Conservation (phyloP, 2,113 vertebrate species). For the Chloroceryle aenea region DNA sequence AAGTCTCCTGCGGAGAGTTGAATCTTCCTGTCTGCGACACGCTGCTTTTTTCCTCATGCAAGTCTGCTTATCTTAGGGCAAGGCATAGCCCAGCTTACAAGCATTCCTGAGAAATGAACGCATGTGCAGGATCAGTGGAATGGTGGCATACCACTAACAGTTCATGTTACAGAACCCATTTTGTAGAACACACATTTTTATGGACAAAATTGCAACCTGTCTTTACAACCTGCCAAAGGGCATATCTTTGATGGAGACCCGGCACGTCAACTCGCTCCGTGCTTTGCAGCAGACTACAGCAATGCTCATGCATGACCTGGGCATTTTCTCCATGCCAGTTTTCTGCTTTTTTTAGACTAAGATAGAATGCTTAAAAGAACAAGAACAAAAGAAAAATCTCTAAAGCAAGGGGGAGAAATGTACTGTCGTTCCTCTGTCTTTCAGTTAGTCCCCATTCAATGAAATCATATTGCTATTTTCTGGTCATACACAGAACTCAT, state of each 20-base stretch:
- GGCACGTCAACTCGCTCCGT: not conserved
- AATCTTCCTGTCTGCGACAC: not conserved
- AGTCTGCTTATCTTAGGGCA: slow-evolving; percentile 61
- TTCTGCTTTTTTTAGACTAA: not conserved
- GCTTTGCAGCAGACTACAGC: not conserved
- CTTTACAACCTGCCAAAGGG: slow-evolving; percentile 33
- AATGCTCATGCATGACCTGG: not conserved
- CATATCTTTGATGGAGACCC: not conserved
- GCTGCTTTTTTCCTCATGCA: not conserved
- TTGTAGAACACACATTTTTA: slow-evolving; percentile 43
- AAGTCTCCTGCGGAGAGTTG: not conserved
- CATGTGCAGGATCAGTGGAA: slow-evolving; percentile 63
- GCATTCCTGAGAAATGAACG: slow-evolving; percentile 71
- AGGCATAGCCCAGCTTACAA: slow-evolving; percentile 45
- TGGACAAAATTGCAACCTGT: slow-evolving; percentile 39
- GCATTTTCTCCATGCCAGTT: not conserved
- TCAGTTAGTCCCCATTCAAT: not conserved
- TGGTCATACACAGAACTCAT: not conserved
- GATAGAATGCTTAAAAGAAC: not conserved
- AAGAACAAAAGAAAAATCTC: slow-evolving; percentile 20
- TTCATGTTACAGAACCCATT: slow-evolving; percentile 65
- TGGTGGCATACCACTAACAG: slow-evolving; percentile 61
- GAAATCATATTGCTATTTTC: not conserved
- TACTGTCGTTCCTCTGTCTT: slow-evolving; percentile 9
- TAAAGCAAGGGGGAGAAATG: not conserved